Conservation (phyloP, 2,797 vertebrate species). For the Rhodeus uyekii region DNA sequence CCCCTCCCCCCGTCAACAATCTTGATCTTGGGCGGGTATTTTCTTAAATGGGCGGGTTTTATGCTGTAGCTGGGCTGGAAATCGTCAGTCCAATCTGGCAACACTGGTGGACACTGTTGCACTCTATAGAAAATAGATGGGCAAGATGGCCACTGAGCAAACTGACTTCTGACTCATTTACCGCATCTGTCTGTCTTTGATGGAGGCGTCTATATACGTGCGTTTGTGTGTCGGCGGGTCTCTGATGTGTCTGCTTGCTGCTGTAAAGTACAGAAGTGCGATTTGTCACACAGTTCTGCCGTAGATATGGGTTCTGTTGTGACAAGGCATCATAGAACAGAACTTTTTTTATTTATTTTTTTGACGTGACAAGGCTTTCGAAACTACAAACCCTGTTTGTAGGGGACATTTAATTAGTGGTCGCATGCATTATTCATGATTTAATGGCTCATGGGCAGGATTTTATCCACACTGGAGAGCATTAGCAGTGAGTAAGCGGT, state of each 20-base stretch:
- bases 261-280: constrained; percentile 23
- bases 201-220: neutral
- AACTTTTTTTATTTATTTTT: constrained; percentile 6
- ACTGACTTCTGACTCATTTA: constrained; percentile 22
- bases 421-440: constrained; percentile 68
- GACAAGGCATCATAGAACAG: constrained; percentile 28
- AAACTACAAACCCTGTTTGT: constrained; percentile 44
- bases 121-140: neutral
- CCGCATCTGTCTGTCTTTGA: neutral
- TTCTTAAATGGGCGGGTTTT: too few species aligned
- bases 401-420: constrained; percentile 51
- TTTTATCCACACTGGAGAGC: constrained; percentile 70
- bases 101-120: neutral
- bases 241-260: constrained; percentile 27
- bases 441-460: constrained; percentile 68
- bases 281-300: constrained; percentile 23
- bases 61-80: too few species aligned
- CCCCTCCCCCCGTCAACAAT: too few species aligned
- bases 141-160: neutral
- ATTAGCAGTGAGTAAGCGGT: constrained; percentile 65
- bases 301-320: constrained; percentile 23
- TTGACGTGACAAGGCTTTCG: constrained; percentile 23
- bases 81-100: too few species aligned
- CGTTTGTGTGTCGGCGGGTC: neutral
- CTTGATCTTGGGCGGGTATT: too few species aligned